Base-by-base conservation (phyloP, 2,888 invertebrate genomes). In the Tribolium freemani region DNA sequence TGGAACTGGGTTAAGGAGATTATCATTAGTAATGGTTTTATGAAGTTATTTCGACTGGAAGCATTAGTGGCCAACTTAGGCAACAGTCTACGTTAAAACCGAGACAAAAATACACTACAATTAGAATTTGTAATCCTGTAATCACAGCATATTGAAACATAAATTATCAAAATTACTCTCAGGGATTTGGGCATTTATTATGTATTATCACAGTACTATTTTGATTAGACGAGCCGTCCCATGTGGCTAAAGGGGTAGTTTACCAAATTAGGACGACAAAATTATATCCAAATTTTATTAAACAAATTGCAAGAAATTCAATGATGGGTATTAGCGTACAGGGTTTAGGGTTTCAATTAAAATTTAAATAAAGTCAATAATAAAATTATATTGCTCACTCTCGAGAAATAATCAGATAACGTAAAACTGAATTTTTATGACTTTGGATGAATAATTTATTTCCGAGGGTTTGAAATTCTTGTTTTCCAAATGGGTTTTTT, bases 41-140 rank as follows among this genome's bases (percentile, higher is more conserved):
- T 67, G 48, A 67, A 67, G 50, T 67, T 60, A 69, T 69, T 68
- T 68, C 51, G 58, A 51, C 51, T 60, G 69, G 9, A 60, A 60
- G 53, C 69, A 26, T 69, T 69, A 48, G 56, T 50, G 67, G 48
- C 26, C 16, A 48, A 51, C 31, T 3, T 11, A 1, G 38, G 38
- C 5, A 38, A 38, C 38, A 38, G 4, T 16, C 1, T 16, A 16
- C 16, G 16, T 16, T 16, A 1, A 16, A 16, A 16, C 16, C 16
- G 1, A 16, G 8, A 8, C 38, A 26, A 26, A 26, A 26, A 26
- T 26, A 16, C 16, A 16, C 16, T 16, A 16, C 16, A 16, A 16
- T 16, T 16, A 16, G 16, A 2, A 26, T 26, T 5, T 5, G 26
- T 26, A 26, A 26, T 26, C 26, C 26, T 26, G 26, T 26, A 26